phyloP scores from a whole-genome alignment of 2,113 vertebrate genomes.

The Muntiacus muntjak region DNA sequence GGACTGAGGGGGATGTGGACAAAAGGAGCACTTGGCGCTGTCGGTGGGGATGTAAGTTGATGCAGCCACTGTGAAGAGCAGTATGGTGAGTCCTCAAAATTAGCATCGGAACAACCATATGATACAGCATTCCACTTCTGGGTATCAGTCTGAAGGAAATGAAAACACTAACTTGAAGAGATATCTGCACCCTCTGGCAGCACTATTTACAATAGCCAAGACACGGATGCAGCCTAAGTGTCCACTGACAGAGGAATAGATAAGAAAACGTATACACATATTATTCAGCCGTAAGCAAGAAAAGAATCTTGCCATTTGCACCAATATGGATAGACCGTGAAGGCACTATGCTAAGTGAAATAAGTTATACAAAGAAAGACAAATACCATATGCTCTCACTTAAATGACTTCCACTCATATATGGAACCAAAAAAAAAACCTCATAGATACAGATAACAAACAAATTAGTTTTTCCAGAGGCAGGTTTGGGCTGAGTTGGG shows the following conservation, averaged over 20 bases:
- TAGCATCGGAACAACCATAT: background rate
- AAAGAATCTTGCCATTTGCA: background rate
- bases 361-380: background rate
- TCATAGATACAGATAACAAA: background rate
- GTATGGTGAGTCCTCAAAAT: background rate
- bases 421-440: background rate
- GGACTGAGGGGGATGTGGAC: rapidly evolving
- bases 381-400: background rate
- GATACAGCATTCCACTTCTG: background rate
- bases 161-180: background rate
- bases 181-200: background rate
- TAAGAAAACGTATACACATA: background rate
- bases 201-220: background rate
- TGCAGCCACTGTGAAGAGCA: background rate
- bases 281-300: background rate
- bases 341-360: background rate
- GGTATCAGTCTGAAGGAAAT: background rate
- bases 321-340: background rate
- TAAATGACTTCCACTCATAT: background rate
- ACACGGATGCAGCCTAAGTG: background rate
- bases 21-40: background rate
- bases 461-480: background rate
- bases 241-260: background rate
- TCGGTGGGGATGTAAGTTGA: background rate
- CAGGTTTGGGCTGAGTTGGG: no score